Evolutionary conservation across 1,140 invertebrate genomes (phyloP).

Genomic region (Nilaparvata lugens): DNA sequence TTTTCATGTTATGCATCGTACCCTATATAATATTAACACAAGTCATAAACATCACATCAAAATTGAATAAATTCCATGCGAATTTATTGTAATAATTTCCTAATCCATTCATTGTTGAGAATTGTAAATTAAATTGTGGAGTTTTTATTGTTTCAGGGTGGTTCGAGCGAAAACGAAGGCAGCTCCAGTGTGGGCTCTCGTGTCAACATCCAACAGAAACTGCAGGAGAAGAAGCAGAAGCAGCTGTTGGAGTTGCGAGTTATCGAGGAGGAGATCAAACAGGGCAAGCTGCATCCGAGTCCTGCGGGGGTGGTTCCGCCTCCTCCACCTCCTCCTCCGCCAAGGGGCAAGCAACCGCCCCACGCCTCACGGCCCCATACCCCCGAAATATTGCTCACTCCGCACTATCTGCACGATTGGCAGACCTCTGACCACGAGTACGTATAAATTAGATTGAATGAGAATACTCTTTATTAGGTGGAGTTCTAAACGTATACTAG

Average conservation of each 20-base stretch:
- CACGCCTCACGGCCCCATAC: conserved; percentile 46
- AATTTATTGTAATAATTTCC: too few relatives aligned
- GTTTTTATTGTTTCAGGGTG: conserved; percentile 36
- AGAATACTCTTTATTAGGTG: too few relatives aligned
- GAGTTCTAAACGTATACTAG: too few relatives aligned
- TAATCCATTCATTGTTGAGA: too few relatives aligned
- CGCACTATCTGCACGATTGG: conserved; percentile 47
- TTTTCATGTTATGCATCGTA: too few relatives aligned
- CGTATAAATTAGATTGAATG: neutral
- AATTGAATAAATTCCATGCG: too few relatives aligned
- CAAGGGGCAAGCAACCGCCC: conserved; percentile 31
- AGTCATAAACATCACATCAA: too few relatives aligned
- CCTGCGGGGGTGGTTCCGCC: conserved; percentile 39
- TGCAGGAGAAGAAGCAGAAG: conserved; percentile 81
- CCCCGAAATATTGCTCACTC: conserved; percentile 65
- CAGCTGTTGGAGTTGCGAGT: conserved; percentile 69
- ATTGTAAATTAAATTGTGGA: too few relatives aligned
- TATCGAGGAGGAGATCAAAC: conserved; percentile 78
- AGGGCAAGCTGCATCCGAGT: conserved; percentile 58
- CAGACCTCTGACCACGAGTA: neutral
- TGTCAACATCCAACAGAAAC: conserved; percentile 76
- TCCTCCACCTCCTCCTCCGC: conserved; percentile 23
- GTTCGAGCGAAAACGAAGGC: conserved; percentile 60
- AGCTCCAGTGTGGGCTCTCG: conserved; percentile 60
- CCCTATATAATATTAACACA: too few relatives aligned